A percentile compares a stretch with the other conserved stretches of the same genome.
Conservation (phyloP, 2,797 vertebrate species). For the Chelidonichthys spinosus region DNA sequence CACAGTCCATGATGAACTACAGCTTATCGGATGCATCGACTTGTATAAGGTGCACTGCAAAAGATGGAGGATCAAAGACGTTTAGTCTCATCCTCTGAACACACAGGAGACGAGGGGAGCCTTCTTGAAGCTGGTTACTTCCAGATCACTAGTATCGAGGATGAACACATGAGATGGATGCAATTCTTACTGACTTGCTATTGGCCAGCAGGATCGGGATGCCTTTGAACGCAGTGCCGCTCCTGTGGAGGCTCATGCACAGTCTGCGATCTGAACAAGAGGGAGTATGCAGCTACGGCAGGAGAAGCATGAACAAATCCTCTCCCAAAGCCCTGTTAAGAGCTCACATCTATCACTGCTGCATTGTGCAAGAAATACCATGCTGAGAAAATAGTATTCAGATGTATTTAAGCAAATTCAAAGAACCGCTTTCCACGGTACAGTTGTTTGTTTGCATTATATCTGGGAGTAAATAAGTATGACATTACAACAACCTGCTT, state of each 20-base stretch:
- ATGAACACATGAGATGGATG: constrained; percentile 25
- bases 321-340: background rate
- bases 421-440: background rate
- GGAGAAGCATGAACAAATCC: background rate
- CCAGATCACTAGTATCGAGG: constrained; percentile 26
- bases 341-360: constrained; percentile 5
- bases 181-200: constrained; percentile 25
- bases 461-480: constrained; percentile 15
- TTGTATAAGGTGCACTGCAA: constrained; percentile 5
- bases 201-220: constrained; percentile 16
- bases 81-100: constrained; percentile 23
- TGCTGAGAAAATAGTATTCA: constrained; percentile 1
- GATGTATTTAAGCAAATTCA: background rate
- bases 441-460: background rate
- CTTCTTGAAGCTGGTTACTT: constrained; percentile 40
- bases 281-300: background rate
- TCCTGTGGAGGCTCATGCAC: constrained; percentile 12
- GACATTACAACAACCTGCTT: constrained; percentile 19
- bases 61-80: constrained; percentile 38
- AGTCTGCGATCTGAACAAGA: constrained; percentile 12
- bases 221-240: constrained; percentile 27
- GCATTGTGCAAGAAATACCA: background rate
- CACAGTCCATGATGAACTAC: constrained; percentile 1
- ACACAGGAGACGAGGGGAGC: constrained; percentile 33
- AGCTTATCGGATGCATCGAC: background rate